Conservation (phyloP, 2,797 vertebrate genomes). For the Gila robusta region DNA sequence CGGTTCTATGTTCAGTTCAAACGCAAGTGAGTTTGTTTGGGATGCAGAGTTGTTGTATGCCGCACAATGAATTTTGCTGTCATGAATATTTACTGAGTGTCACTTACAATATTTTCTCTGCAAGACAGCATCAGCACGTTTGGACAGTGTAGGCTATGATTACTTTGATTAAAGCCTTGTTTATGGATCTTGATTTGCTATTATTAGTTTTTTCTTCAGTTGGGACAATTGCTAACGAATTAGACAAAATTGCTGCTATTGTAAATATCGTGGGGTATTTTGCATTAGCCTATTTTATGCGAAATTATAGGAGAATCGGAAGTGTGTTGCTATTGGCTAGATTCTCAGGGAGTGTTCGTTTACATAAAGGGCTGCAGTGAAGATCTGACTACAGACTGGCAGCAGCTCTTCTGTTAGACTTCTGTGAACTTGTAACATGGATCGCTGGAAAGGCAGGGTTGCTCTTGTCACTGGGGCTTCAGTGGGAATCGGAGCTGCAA, state of each 20-base stretch:
- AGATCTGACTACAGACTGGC: not conserved
- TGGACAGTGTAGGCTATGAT: too few species aligned
- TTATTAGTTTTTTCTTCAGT: not conserved
- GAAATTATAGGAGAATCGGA: not conserved
- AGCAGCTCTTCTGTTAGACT: not conserved
- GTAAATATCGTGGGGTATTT: not conserved
- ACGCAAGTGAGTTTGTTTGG: not conserved
- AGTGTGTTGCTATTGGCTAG: not conserved
- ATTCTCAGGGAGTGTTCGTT: not conserved
- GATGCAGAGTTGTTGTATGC: not conserved
- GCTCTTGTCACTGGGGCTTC: slow-evolving; percentile 90
- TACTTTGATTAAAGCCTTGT: not conserved
- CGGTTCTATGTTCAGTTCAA: not conserved
- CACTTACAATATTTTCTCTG: not conserved
- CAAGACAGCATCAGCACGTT: not conserved
- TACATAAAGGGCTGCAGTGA: not conserved
- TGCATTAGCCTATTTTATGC: not conserved
- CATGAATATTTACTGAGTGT: not conserved
- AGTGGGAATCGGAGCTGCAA: slow-evolving; percentile 84
- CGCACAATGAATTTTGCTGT: not conserved
- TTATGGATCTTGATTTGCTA: not conserved
- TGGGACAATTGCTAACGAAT: not conserved
- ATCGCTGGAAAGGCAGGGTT: slow-evolving; percentile 85
- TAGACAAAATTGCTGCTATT: not conserved
- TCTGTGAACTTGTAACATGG: slow-evolving; percentile 71